Evolutionary conservation across 92 coral and sea anemone genomes (phyloP).

Genomic region (Diadumene lineata): DNA sequence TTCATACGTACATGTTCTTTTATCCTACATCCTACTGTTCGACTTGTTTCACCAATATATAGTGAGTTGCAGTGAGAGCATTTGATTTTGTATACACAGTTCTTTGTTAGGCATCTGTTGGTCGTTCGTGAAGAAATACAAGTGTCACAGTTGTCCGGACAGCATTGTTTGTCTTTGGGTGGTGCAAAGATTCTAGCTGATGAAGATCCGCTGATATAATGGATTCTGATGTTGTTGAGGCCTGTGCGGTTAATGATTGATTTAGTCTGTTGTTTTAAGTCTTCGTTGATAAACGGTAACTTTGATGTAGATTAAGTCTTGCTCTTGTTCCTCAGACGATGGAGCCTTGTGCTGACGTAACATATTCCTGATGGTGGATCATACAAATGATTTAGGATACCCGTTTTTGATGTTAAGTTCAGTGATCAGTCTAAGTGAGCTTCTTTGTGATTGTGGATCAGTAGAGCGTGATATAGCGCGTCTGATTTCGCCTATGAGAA

Average conservation of each 20-base stretch:
- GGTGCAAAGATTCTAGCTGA: conserved; percentile 34
- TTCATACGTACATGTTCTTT: conserved; percentile 36
- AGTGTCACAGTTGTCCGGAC: conserved; percentile 29
- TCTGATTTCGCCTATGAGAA: conserved; percentile 22
- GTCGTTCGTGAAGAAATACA: conserved; percentile 17
- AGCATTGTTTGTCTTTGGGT: conserved; percentile 30
- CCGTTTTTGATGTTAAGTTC: conserved; percentile 6
- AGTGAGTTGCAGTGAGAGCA: conserved; percentile 12
- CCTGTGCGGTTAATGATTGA: conserved; percentile 21
- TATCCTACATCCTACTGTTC: conserved; percentile 27
- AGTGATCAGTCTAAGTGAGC: conserved; percentile 5
- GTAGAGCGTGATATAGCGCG: conserved; percentile 26
- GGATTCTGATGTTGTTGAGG: conserved; percentile 23
- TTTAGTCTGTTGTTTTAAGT: conserved; percentile 18
- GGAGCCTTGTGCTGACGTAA: neutral
- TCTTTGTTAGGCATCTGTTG: conserved; percentile 27
- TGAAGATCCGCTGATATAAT: conserved; percentile 21
- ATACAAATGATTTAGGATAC: conserved; percentile 10
- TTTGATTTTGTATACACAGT: conserved; percentile 29
- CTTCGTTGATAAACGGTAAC: conserved; percentile 40
- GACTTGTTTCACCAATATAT: conserved; percentile 42
- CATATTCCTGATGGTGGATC: conserved; percentile 3
- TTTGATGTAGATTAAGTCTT: conserved; percentile 23
- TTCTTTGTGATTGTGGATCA: neutral
- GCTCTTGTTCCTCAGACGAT: neutral